Base-by-base conservation (phyloP, 1,140 invertebrate genomes). In the Zeugodacus cucurbitae region DNA sequence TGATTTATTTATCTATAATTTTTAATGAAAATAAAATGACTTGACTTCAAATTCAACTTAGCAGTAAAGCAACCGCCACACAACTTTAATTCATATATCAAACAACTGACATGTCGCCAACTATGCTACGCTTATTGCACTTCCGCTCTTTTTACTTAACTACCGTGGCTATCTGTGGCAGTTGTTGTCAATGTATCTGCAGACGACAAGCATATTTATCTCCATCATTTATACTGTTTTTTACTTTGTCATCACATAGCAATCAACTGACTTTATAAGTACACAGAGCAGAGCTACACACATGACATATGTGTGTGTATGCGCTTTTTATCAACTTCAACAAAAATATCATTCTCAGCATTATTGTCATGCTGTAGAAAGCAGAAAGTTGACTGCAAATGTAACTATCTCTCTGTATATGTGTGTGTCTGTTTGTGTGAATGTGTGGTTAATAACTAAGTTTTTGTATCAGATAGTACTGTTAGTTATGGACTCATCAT, bases 161-260 rank as follows among this genome's bases (percentile, higher is more conserved):
- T 67, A 67, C n/a, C 62, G 29, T 59, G 62, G 3, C 62, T 34
- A 74, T 29, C n/a, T 74, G 70, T n/a, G 17, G 17, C 32, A 22
- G 70, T 41, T 41, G 37, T 74, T 22, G 32, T 22, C 70, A 22
- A 14, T 74, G 32, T n/a, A 44, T 82, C 41, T 48, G 41, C 26
- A 48, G 74, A 22, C 74, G 74, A 82, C n/a, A 44, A 82, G 1
- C 74, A 48, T 34, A 82, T 82, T 82, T 82, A 82, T 82, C 41
- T 82, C 22, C 29, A 82, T 82, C 74, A 48, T 82, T 54, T 48
- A 26, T 82, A 26, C 14, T 26, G 4, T 26, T 26, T 44, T 82
- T 54, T 34, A 82, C 17, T 82, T 48, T 29, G 74, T 82, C 74
- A 82, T 82, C 44, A 26, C 14, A 5, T 82, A 4, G 41, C 41